Percentiles rank a stretch among this genome's conserved stretches.
These are phyloP conservation scores for Bradypodion ventrale DNA, from an alignment of 2,797 vertebrate genomes.

Conservation along the genomic window DNA sequence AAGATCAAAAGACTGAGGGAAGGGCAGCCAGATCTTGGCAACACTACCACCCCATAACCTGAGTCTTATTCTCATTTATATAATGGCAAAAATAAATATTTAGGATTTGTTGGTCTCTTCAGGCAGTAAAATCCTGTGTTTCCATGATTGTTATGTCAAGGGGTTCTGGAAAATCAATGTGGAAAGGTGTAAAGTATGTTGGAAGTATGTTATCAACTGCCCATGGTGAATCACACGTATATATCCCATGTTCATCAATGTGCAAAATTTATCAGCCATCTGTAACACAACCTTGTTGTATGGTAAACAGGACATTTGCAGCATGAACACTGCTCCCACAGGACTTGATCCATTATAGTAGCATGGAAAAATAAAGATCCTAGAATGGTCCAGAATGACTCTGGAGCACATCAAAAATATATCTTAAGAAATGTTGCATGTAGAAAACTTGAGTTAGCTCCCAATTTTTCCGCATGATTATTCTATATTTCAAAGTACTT, in stretches of 20 bases:
- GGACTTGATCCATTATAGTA: background rate
- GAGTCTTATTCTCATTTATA: too few species aligned
- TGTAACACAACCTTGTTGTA: background rate
- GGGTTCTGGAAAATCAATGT: background rate
- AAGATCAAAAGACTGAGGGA: too few species aligned
- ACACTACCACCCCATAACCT: too few species aligned
- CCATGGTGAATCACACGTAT: too few species aligned
- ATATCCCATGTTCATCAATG: background rate
- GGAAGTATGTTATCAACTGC: background rate
- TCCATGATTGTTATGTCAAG: background rate
- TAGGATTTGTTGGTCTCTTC: background rate
- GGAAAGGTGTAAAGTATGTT: too few species aligned
- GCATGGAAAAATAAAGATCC: background rate
- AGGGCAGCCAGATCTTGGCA: too few species aligned
- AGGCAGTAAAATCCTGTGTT: background rate
- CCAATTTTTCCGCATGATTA: background rate
- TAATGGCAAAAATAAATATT: background rate
- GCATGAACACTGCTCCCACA: background rate
- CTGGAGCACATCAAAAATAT: background rate
- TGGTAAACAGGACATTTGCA: background rate
- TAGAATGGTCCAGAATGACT: background rate
- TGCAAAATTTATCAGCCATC: background rate
- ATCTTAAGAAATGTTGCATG: background rate
- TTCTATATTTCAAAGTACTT: background rate
- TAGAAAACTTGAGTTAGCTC: background rate